Conservation (phyloP, 2,113 vertebrate species). For the Hippolais icterina region DNA sequence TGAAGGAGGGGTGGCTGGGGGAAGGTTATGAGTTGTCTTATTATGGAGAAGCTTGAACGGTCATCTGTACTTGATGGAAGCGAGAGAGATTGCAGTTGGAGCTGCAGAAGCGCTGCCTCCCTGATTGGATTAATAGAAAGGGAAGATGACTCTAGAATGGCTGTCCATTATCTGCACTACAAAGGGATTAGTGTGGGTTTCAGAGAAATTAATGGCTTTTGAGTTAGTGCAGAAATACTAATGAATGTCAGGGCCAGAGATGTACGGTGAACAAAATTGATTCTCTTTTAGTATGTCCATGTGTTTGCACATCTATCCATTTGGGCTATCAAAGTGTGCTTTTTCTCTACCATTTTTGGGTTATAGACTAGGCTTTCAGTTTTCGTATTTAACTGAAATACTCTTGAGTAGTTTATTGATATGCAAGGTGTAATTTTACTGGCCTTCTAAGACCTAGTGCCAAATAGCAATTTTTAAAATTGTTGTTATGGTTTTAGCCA, state of each 20-base stretch:
- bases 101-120: constrained; percentile 48
- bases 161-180: constrained; percentile 77
- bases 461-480: neutral
- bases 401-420: neutral
- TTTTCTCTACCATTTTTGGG: constrained; percentile 53
- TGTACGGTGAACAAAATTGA: constrained; percentile 53
- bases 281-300: constrained; percentile 3
- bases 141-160: constrained; percentile 71
- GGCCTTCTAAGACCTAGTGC: neutral
- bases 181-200: constrained; percentile 75
- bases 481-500: neutral
- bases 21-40: constrained; percentile 37
- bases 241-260: constrained; percentile 72
- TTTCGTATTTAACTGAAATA: constrained; percentile 27
- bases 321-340: neutral
- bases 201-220: constrained; percentile 79
- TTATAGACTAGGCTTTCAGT: constrained; percentile 20
- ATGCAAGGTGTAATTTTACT: neutral
- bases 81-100: constrained; percentile 36
- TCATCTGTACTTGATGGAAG: constrained; percentile 48
- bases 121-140: constrained; percentile 73
- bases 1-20: constrained; percentile 10
- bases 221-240: constrained; percentile 74
- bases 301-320: neutral
- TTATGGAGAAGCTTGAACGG: constrained; percentile 57